Evolutionary conservation across 23 tunicate species (phyloP), one percentile per base, ranked within the genome.

Genomic region (Ascidia mentula): DNA sequence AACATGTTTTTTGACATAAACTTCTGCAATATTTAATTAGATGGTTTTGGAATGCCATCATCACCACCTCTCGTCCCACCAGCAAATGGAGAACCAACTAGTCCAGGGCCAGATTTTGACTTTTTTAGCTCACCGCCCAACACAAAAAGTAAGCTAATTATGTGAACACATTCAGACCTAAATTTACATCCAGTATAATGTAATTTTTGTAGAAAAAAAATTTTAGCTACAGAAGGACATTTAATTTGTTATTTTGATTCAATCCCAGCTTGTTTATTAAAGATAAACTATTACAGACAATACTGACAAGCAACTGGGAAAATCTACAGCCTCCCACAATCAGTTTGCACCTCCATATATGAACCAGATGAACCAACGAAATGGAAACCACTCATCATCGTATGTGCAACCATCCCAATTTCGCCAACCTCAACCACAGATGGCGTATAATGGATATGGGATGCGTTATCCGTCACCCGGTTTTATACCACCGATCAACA

Each of bases 71-170:
- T 22, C 7, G 37, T 35, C 45, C 39, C 69, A 28, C 38, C 61
- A 45, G 30, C 18, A n/a, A 36, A 38, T 38, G 46, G 46, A 22
- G 69, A 77, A 45, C 81, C 81, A 18, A 77, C 74, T 1, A 61
- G 53, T 38, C 53, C 83, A 36, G 75, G 83, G 35, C 37, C 26
- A 9, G 75, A 37, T 26, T 79, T 79, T 69, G 83, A 79, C 36
- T 79, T 79, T 34, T 79, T 79, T 28, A 69, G 75, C 34, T 71
- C 75, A 36, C 75, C 38, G 30, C 38, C 75, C 18, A 71, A 31
- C 18, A 3, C 31, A 7, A 36, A 71, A 20, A 31, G 75, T 71
- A 17, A 3, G 38, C 18, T n/a, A n/a, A n/a, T n/a, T n/a, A n/a
- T n/a, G n/a, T n/a, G n/a, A n/a, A n/a, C n/a, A n/a, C n/a, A n/a